Percentiles rank a stretch among this genome's conserved stretches.
These are phyloP conservation scores for Drosophila hamatofila DNA, from an alignment of 2,888 invertebrate species.

Conservation along the genomic window DNA sequence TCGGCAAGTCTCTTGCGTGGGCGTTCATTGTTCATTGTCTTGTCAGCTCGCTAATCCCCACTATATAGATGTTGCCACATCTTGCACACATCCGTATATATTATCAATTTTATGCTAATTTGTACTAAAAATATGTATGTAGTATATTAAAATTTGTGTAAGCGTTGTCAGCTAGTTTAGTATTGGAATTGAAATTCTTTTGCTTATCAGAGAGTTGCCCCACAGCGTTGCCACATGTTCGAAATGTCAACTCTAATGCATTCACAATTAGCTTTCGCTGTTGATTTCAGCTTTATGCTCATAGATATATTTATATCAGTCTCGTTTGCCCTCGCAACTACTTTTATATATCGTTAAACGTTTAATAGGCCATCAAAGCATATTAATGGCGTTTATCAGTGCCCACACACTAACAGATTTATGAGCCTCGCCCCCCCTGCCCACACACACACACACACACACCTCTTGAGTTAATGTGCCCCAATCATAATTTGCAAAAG, in stretches of 20 bases:
- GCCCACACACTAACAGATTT: slow-evolving; percentile 18
- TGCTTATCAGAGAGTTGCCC: no score
- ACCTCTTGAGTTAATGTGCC: slow-evolving; percentile 41
- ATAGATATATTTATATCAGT: background rate
- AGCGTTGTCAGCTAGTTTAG: no score
- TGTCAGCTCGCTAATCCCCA: slow-evolving; percentile 34
- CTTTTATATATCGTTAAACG: slow-evolving; percentile 53
- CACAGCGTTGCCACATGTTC: slow-evolving; percentile 1
- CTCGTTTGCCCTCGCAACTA: slow-evolving; percentile 4
- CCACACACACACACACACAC: background rate
- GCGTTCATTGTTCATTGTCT: slow-evolving; percentile 57
- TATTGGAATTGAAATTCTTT: no score
- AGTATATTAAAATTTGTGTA: no score
- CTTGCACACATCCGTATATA: background rate
- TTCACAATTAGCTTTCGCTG: background rate
- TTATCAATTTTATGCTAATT: slow-evolving; percentile 7
- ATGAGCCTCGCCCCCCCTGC: slow-evolving; percentile 7
- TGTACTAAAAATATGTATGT: background rate
- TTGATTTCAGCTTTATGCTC: background rate
- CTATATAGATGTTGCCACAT: slow-evolving; percentile 13
- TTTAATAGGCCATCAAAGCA: slow-evolving; percentile 74
- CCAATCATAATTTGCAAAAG: slow-evolving; percentile 74
- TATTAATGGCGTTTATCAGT: slow-evolving; percentile 53
- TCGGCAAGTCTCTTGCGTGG: slow-evolving; percentile 46
- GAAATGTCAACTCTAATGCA: background rate